Base-by-base conservation (phyloP, 2,797 vertebrate species). In the Leuciscus waleckii region DNA sequence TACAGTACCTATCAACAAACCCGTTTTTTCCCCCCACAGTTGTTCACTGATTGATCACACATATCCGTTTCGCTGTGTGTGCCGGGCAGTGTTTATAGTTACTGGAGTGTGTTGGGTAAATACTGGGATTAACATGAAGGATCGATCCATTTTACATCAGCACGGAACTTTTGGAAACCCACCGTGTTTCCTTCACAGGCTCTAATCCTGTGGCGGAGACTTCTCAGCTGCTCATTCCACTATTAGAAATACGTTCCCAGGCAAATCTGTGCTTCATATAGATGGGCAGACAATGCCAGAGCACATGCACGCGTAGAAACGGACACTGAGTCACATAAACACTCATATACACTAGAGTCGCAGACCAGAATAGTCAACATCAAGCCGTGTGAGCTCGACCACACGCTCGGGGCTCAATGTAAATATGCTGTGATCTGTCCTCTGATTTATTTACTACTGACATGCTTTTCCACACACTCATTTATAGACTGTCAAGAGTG, bases 41-140 rank as follows among this genome's bases (percentile, higher is more conserved):
- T 79, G 76, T 85, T 65, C 49, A 54, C 87, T 91, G 90, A 93
- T 90, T 77, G 84, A 91, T 92, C 85, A 73, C 88, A 87, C 49
- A 82, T 87, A 80, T 89, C 79, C 71, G 43, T 82, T 91, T 90
- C 81, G 74, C 80, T 85, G 65, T 90, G 85, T 88, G 89, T 87
- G 85, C 85, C 54, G 49, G 89, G 79, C 82, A 87, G 79, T 80
- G 91, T 92, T 92, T 91, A 90, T 84, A 83, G 90, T 91, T 87
- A 89, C 89, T 74, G 61, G 86, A 85, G 82, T 19, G 61, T 82
- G 87, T 83, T 41, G 88, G 86, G 86, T 92, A 93, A 92, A 91
- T 91, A 91, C 63, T 10, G 58, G 80, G 90, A 93, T 91, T 91
- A 92, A 89, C 87, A 68, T 69, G 81, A 84, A 85, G 32, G 88